Percentiles rank a stretch among this genome's conserved stretches.
Conservation (phyloP, 2,797 vertebrate genomes). For the Clarias laeviceps region DNA sequence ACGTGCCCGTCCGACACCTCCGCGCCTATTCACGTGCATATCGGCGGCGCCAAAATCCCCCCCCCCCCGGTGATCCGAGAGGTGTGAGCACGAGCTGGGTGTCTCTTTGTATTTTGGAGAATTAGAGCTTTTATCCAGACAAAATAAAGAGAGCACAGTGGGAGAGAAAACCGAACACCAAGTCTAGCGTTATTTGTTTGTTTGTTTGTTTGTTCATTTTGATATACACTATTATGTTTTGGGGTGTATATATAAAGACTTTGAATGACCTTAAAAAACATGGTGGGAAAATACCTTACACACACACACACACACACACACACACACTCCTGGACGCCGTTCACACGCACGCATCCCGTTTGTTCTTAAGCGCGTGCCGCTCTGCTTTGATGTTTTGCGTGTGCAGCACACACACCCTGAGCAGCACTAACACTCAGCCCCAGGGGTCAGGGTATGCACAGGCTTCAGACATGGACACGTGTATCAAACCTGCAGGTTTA, state of each 20-base stretch:
- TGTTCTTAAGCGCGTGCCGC: not conserved
- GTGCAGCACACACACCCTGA: not conserved
- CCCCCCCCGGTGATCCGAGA: not conserved
- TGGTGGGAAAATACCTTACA: not conserved
- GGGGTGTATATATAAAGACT: not conserved
- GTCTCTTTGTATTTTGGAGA: not conserved
- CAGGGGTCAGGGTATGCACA: not conserved
- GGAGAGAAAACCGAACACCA: not conserved
- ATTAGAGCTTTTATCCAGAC: not conserved
- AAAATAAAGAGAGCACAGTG: not conserved
- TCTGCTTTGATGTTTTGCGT: not conserved
- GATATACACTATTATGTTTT: not conserved
- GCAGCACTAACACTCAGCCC: not conserved
- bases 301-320: not conserved
- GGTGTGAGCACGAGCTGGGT: conserved; percentile 15
- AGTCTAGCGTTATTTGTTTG: not conserved
- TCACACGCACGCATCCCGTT: not conserved
- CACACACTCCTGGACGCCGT: not conserved
- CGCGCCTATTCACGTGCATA: not conserved
- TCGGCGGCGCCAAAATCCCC: conserved; percentile 10
- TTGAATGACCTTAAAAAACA: not conserved
- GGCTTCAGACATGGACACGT: not conserved
- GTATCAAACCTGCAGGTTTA: not conserved
- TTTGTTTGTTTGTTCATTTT: not conserved
- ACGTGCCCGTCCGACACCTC: not conserved